These are phyloP conservation scores for Aricia artaxerxes DNA, from an alignment of 2,888 invertebrate genomes.

Conservation along the genomic window DNA sequence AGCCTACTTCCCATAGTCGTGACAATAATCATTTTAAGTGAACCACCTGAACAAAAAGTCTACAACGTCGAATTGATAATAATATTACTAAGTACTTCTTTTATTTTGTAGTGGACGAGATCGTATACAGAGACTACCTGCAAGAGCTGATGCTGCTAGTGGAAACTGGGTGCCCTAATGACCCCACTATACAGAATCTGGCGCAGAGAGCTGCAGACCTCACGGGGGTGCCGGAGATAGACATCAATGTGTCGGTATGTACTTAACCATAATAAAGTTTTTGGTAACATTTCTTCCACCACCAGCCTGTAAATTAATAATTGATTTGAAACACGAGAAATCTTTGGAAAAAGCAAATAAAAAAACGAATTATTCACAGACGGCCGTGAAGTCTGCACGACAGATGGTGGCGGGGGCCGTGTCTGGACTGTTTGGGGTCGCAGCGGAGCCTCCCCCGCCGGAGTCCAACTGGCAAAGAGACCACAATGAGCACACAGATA, in stretches of 20 bases:
- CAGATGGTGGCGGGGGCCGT: constrained; percentile 70
- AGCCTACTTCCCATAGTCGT: not conserved
- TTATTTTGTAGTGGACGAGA: constrained; percentile 44
- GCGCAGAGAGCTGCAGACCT: constrained; percentile 83
- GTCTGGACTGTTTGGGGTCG: constrained; percentile 72
- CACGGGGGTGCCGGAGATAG: constrained; percentile 72
- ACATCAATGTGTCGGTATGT: constrained; percentile 62
- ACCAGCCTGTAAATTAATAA: too few relatives aligned
- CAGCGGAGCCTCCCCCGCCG: constrained; percentile 63
- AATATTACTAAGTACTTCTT: not conserved
- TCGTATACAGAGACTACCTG: constrained; percentile 79
- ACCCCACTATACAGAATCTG: constrained; percentile 76
- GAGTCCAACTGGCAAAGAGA: constrained; percentile 69
- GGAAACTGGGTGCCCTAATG: constrained; percentile 62
- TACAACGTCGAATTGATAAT: not conserved
- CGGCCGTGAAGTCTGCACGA: constrained; percentile 61
- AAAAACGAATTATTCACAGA: constrained; percentile 45
- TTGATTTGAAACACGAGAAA: too few relatives aligned
- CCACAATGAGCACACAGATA: constrained; percentile 76
- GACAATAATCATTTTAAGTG: too few relatives aligned
- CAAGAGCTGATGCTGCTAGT: constrained; percentile 82
- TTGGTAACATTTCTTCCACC: too few relatives aligned
- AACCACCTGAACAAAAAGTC: not conserved
- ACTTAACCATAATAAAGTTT: not conserved
- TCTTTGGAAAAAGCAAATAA: not conserved